phyloP scores from a whole-genome alignment of 2,113 vertebrate genomes.

The Catharus minimus region DNA sequence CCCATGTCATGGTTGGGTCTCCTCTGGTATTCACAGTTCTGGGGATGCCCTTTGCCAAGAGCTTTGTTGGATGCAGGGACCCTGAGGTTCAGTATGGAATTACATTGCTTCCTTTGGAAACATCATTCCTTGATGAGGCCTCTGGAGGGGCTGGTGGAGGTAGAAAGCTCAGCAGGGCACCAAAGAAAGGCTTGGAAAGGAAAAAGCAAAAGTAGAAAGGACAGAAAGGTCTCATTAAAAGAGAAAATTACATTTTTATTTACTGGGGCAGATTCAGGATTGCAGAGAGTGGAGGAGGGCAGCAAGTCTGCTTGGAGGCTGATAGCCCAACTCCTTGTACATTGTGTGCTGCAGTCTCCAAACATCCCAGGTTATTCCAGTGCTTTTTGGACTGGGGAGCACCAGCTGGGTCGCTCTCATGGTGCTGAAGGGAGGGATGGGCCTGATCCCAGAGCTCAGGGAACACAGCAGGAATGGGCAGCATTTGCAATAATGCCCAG shows the following conservation, averaged over 20 bases:
- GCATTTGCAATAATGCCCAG: background rate
- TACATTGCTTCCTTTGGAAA: background rate
- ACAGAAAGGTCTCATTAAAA: background rate
- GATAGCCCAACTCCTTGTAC: background rate
- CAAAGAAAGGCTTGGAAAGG: background rate
- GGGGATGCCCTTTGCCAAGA: background rate
- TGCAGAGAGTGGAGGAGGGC: background rate
- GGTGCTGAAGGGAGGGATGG: background rate
- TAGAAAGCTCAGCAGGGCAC: background rate
- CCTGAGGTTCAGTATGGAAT: background rate
- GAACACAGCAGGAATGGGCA: background rate
- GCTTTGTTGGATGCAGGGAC: background rate
- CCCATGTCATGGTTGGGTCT: background rate
- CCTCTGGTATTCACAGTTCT: rapidly evolving
- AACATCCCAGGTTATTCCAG: rapidly evolving
- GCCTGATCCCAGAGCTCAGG: background rate
- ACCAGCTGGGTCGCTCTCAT: rapidly evolving
- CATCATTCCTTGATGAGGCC: rapidly evolving
- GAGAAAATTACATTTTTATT: background rate
- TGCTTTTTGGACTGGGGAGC: background rate
- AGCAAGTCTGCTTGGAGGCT: background rate
- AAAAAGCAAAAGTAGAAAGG: background rate
- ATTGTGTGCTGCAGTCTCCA: rapidly evolving
- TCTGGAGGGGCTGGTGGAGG: background rate
- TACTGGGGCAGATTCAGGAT: background rate